Base-by-base conservation (phyloP, 2,888 invertebrate species). In the Automeris io region DNA sequence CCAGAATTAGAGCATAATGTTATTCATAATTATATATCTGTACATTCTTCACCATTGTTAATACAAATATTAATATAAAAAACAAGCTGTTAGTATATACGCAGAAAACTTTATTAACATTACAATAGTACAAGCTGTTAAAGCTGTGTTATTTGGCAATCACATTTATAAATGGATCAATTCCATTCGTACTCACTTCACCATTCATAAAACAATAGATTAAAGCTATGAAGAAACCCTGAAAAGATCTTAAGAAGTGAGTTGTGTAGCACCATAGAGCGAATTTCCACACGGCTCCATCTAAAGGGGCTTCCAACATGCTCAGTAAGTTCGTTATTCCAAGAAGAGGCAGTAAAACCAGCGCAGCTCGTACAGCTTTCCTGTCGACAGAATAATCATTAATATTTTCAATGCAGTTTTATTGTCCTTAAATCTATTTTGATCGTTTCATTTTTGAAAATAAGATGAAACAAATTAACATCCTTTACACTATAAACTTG, bases 201-300 rank as follows among this genome's bases (percentile, higher is more conserved):
- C 91, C 92, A 57, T 95, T 95, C 35, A 92, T 73, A 66, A 95
- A 95, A 63, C 95, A 96, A 70, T 95, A 95, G 33, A 95, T 87
- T 6, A 92, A 87, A 0, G 94, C 91, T 33, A 95, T 91, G 66
- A 95, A 92, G 51, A 93, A 90, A 21, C 95, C 95, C 75, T 95
- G 95, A 66, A 95, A 95, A 0, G 95, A 93, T n/a, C 91, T 90
- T 33, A 95, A 80, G 61, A 94, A 93, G 63, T 95, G 92, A 0
- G 94, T 92, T 8, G 87, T 79, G 70, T 93, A 95, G 2, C 93
- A 91, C 95, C 95, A 95, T 0, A 92, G 49, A 0, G 91, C 93
- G 48, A 95, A 95, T 48, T 90, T 88, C 87, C 90, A 91, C 0
- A 90, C 89, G 2, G 90, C 88, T 39, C 90, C 87, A 37, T 91